Percentiles rank a stretch among this genome's conserved stretches.
phyloP scores from a whole-genome alignment of 2,888 invertebrate genomes.

The Beris chalybata region DNA sequence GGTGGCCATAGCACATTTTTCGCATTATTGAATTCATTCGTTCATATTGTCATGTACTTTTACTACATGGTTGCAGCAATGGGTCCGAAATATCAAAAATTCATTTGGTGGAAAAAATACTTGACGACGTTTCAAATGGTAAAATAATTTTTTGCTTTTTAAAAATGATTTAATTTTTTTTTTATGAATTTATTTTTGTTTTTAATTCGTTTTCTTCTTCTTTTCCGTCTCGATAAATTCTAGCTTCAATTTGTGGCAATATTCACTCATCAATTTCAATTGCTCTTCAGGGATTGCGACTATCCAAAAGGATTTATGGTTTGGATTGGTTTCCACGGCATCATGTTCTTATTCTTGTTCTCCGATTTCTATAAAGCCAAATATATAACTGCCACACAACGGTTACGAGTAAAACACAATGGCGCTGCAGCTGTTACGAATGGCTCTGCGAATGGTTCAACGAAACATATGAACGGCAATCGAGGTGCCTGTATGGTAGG shows the following conservation, averaged over 20 bases:
- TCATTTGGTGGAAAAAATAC: conserved; percentile 97
- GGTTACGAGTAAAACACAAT: conserved; percentile 43
- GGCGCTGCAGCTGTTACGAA: conserved; percentile 41
- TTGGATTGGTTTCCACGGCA: conserved; percentile 93
- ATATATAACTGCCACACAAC: conserved; percentile 60
- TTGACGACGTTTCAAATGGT: conserved; percentile 95
- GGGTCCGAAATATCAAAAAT: conserved; percentile 91
- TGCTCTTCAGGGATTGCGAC: conserved; percentile 86
- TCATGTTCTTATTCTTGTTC: conserved; percentile 92
- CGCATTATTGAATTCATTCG: conserved; percentile 89
- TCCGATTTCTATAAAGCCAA: conserved; percentile 90
- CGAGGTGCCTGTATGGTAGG: conserved; percentile 73
- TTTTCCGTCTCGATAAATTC: conserved; percentile 42
- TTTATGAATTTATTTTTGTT: conserved; percentile 28
- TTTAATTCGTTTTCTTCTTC: conserved; percentile 30
- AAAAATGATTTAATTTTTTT: conserved; percentile 5
- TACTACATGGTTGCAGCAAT: conserved; percentile 95
- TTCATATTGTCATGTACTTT: conserved; percentile 96
- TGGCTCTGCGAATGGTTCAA: conserved; percentile 33
- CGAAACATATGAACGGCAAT: conserved; percentile 46
- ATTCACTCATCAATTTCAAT: conserved; percentile 88
- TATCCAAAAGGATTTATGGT: conserved; percentile 89
- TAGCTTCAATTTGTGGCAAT: conserved; percentile 91
- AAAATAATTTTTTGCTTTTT: conserved; percentile 43
- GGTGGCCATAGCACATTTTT: conserved; percentile 98